Base-by-base conservation (phyloP, 2,113 vertebrate genomes). In the Sigmodon hispidus region DNA sequence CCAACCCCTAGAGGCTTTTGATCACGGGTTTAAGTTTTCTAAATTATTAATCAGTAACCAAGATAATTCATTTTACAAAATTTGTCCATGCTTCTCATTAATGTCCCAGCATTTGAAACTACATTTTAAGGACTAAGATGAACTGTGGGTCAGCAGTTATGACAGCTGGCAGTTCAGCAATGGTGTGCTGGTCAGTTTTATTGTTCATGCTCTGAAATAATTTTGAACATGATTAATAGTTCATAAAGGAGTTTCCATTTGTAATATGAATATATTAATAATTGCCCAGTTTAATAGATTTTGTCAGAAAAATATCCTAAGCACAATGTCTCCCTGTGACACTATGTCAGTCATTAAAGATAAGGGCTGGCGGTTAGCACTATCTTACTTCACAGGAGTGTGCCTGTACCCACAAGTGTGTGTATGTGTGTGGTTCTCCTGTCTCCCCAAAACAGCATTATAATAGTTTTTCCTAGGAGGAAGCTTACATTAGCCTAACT, bases 221-320 rank as follows among this genome's bases (percentile, higher is more conserved):
- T 92, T 95, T 94, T 81, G 19, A 9, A 83, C 45, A 59, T 36
- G 52, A 59, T 59, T 73, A 6, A 65, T 55, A n/a, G 10, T 34
- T 76, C 70, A 26, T 48, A 86, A 91, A 67, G 57, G n/a, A 31
- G 40, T 95, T 92, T 8, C 21, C 76, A 43, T 91, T 80, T 90
- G 36, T 48, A 80, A 31, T 69, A 43, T 63, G 29, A 31, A 34
- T 79, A 63, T 94, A n/a, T 76, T n/a, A 87, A 1, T 31, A 94
- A 90, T 88, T 94, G 70, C 61, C 89, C 61, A 91, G 45, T 86
- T 89, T 34, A 86, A 86, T 36, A 76, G 40, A 73, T 67, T 83
- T 69, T 72, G 3, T 31, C 48, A 52, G 43, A 50, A 24, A 85
- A 85, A 69, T 65, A 6, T 40, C 13, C 43, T 26, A 26, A 69